Base-by-base conservation (phyloP, 2,888 invertebrate species). In the Gymnocheta viridis region DNA sequence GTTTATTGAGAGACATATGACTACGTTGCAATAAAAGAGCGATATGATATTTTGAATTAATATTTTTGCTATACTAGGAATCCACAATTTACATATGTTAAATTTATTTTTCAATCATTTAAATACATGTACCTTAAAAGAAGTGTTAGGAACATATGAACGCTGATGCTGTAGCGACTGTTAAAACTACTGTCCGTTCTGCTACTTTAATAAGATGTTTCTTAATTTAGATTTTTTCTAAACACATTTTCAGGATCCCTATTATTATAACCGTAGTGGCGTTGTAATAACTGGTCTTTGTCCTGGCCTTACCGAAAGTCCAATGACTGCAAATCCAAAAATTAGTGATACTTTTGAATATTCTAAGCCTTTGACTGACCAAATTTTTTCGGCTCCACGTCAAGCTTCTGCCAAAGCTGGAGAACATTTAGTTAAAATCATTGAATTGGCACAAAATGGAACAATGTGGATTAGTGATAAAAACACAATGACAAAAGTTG, bases 401-500 rank as follows among this genome's bases (percentile, higher is more conserved):
- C 88, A 89, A 81, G 84, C 49, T 32, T 78, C 88, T 6, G 87
- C 85, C 3, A 82, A 77, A 6, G 88, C 88, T 44, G 89, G 87
- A n/a, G 82, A 77, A 0, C 87, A 87, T 62, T 85, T 89, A 14
- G 73, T 88, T 0, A 70, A 87, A 80, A 81, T n/a, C n/a, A n/a
- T 88, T 32, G 85, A 88, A 72, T 73, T 73, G 27, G 86, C 85
- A 27, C 85, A 88, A 82, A 89, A 89, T 73, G 87, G 82, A 10
- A 87, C 87, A 0, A 82, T 87, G 72, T 89, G 88, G 87, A 88
- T 89, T 10, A 82, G 85, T 49, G 88, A 88, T 76, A 76, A 84
- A 49, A 87, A 87, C 1, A 82, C 81, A 51, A 29, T 88, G 38
- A 66, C 79, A 32, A 86, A 87, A 49, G 87, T 87, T 6, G 84